Conservation (phyloP, 1,140 invertebrate genomes). For the Triops longicaudatus region DNA sequence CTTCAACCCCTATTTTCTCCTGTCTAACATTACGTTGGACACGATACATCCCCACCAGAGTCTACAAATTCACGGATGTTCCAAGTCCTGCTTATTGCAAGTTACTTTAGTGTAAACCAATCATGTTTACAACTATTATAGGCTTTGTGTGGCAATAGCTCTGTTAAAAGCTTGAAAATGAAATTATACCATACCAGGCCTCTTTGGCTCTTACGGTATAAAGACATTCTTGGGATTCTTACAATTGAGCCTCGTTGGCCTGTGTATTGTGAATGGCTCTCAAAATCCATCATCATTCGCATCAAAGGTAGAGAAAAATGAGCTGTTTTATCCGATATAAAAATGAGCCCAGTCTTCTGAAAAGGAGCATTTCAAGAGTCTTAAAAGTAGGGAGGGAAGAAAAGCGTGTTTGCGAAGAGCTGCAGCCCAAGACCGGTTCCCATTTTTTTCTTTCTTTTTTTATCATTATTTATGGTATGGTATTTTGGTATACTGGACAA, state of each 20-base stretch:
- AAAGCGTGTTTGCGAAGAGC: not conserved
- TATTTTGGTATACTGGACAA: not conserved
- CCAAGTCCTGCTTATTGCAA: no score
- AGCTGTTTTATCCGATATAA: not conserved
- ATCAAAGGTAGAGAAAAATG: not conserved
- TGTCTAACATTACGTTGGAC: no score
- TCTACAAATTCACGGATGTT: no score
- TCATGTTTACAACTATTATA: no score
- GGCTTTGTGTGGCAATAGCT: no score
- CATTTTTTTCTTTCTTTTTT: not conserved
- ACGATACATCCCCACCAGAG: no score
- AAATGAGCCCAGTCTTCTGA: not conserved
- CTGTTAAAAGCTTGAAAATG: no score
- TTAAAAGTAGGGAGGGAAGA: not conserved
- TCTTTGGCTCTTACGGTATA: no score
- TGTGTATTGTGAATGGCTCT: not conserved
- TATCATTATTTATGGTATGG: constrained; percentile 5
- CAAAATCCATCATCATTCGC: not conserved
- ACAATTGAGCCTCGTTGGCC: no score
- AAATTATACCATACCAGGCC: no score
- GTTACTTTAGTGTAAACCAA: no score
- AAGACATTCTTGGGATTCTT: not conserved
- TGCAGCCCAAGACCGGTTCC: not conserved
- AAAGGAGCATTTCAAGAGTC: not conserved
- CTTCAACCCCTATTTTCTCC: not conserved